Percentiles rank a stretch among this genome's conserved stretches.
Evolutionary conservation across 2,113 vertebrate species (phyloP).

Genomic region (Gracilinanus agilis): DNA sequence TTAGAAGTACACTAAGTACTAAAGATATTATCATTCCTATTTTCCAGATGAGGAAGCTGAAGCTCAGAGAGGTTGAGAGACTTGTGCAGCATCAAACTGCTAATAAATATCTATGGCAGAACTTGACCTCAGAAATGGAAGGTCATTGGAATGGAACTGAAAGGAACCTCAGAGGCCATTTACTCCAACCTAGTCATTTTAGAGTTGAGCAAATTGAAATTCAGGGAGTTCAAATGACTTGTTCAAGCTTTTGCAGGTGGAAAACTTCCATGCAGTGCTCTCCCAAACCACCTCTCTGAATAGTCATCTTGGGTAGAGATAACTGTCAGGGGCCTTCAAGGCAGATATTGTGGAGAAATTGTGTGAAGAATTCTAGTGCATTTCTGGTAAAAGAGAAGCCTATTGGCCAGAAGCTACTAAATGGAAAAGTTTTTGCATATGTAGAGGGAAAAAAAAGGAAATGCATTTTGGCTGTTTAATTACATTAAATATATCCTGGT

Average conservation of each 20-base stretch:
- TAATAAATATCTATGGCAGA: not conserved
- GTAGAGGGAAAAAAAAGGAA: not conserved
- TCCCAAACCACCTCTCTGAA: not conserved
- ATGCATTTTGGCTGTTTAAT: constrained; percentile 4
- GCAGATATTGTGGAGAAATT: not conserved
- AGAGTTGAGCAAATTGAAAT: not conserved
- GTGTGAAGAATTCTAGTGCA: not conserved
- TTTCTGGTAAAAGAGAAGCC: not conserved
- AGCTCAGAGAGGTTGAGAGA: not conserved
- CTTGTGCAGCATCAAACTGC: not conserved
- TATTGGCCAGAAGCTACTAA: not conserved
- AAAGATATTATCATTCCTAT: not conserved
- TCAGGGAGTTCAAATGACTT: no score
- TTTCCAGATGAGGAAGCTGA: not conserved
- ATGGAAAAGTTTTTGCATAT: not conserved
- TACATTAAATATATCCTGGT: not conserved
- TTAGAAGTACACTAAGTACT: not conserved
- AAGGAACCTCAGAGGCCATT: not conserved
- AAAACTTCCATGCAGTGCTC: not conserved
- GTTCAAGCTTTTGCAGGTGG: not conserved
- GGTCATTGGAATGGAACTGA: no score
- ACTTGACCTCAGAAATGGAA: not conserved
- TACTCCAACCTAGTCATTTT: not conserved
- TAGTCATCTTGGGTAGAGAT: not conserved
- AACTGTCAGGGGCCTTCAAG: not conserved